Percentiles rank a stretch among this genome's conserved stretches.
These are phyloP conservation scores for Alcis repandata DNA, from an alignment of 2,888 invertebrate species.

Conservation along the genomic window DNA sequence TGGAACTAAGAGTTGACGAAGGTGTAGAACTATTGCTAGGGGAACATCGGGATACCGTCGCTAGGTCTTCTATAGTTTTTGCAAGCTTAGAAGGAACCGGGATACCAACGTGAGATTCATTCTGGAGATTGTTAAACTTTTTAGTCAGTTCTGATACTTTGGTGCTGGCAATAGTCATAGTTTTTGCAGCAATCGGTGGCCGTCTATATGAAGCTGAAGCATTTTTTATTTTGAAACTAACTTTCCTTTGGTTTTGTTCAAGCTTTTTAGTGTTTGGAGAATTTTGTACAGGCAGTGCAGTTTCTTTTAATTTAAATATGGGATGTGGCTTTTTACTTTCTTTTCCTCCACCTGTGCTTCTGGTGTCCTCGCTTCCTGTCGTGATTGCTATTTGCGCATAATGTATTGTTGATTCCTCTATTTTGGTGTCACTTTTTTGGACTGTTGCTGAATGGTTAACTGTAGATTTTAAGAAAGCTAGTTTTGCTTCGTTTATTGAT, in stretches of 20 bases:
- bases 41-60: conserved; percentile 65
- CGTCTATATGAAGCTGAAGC: conserved; percentile 78
- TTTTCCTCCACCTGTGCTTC: conserved; percentile 81
- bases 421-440: conserved; percentile 48
- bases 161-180: conserved; percentile 82
- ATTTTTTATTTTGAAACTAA: conserved; percentile 88
- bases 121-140: conserved; percentile 89
- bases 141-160: conserved; percentile 90
- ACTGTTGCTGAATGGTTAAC: conserved; percentile 53
- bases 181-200: conserved; percentile 74
- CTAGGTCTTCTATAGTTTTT: conserved; percentile 82
- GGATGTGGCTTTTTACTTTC: conserved; percentile 47
- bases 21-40: conserved; percentile 80
- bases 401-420: conserved; percentile 65
- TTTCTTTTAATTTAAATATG: conserved; percentile 56
- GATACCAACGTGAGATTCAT: conserved; percentile 72
- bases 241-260: conserved; percentile 82
- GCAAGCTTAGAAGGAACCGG: conserved; percentile 85
- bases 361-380: conserved; percentile 76
- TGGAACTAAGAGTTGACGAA: conserved; percentile 78
- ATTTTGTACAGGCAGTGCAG: conserved; percentile 53
- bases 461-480: conserved; percentile 76
- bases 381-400: conserved; percentile 80
- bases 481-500: conserved; percentile 74
- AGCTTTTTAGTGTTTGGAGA: conserved; percentile 64